These are phyloP conservation scores for Scotopteryx bipunctaria DNA, from an alignment of 2,888 invertebrate species.

Conservation along the genomic window DNA sequence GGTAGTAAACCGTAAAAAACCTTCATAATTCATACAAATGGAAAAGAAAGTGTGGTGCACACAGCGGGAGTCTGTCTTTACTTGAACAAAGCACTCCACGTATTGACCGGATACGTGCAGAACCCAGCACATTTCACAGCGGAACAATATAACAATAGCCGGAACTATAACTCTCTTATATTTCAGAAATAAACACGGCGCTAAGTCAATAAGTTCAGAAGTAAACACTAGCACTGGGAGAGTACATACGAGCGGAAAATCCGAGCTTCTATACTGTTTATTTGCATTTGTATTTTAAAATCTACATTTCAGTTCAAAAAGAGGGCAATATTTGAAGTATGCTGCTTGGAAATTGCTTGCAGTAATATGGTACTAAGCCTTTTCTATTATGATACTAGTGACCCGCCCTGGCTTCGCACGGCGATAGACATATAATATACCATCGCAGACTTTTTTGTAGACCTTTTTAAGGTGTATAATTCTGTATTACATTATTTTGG, in stretches of 20 bases:
- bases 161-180: constrained; percentile 21
- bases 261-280: constrained; percentile 45
- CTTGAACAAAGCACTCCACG: background rate
- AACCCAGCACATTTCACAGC: constrained; percentile 2
- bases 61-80: no score
- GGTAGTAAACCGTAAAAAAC: no score
- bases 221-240: constrained; percentile 45
- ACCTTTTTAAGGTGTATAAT: no score
- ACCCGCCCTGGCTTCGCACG: no score
- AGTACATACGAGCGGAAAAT: constrained; percentile 43
- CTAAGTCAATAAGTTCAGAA: constrained; percentile 45
- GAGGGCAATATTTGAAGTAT: constrained; percentile 14
- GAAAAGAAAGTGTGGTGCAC: no score
- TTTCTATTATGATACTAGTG: constrained; percentile 5
- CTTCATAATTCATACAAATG: no score
- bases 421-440: no score
- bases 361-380: background rate
- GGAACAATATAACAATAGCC: constrained; percentile 15
- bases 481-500: no score
- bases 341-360: background rate
- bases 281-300: constrained; percentile 37
- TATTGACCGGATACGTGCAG: constrained; percentile 2
- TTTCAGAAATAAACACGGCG: constrained; percentile 40
- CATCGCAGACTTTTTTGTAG: no score
- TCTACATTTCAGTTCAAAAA: constrained; percentile 21